Percentiles rank a stretch among this genome's conserved stretches.
phyloP scores from a whole-genome alignment of 2,888 invertebrate species.

The Amorpha juglandis region DNA sequence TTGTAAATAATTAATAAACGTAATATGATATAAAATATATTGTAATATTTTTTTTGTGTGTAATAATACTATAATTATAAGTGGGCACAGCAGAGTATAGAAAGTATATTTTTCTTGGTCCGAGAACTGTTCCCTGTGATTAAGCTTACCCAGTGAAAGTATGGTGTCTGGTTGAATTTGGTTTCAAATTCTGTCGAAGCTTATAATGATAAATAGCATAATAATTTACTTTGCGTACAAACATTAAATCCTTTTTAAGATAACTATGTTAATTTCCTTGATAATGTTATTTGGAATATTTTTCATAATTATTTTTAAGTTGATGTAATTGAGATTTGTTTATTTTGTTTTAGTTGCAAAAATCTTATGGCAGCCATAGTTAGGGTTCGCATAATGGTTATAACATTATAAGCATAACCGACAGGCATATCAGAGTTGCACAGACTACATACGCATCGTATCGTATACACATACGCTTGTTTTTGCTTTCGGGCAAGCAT shows the following conservation, averaged over 20 bases:
- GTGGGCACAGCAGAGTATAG: not conserved
- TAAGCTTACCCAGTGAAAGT: not conserved
- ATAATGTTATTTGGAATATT: not conserved
- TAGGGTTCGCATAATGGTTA: no score
- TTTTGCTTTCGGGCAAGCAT: no score
- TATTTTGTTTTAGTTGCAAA: not conserved
- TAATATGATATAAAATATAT: not conserved
- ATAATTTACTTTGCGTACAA: constrained; percentile 4
- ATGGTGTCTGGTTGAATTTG: not conserved
- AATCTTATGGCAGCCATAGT: no score
- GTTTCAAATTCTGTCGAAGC: not conserved
- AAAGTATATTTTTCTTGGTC: no score
- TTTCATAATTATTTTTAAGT: not conserved
- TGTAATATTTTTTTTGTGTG: constrained; percentile 8
- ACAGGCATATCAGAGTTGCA: no score
- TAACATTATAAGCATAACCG: no score
- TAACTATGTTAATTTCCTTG: not conserved
- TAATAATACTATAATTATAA: not conserved
- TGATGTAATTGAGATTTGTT: not conserved
- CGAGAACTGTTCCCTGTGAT: not conserved
- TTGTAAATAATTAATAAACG: constrained; percentile 7
- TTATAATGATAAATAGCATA: not conserved
- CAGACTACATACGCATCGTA: no score
- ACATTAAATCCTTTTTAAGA: not conserved
- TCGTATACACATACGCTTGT: no score